Base-by-base conservation (phyloP, 2,797 vertebrate species). In the Gallinago stenura region DNA sequence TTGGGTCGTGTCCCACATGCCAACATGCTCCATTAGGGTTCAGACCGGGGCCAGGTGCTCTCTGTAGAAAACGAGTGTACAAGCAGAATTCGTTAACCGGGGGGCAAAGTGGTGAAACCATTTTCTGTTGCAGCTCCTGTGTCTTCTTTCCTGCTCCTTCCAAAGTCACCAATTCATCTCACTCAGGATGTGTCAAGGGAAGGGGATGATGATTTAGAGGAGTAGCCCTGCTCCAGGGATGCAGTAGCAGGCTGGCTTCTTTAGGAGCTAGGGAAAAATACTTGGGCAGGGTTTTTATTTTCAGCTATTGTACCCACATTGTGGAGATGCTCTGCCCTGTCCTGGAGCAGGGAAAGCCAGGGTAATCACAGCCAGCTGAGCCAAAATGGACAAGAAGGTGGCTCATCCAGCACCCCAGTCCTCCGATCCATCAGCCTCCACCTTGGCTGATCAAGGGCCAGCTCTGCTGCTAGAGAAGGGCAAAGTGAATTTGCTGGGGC, bases 1-100 rank as follows among this genome's bases (percentile, higher is more conserved):
- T 9, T 2, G 6, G 31, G 58, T 45, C 21, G 0, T 2, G 4
- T 17, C 41, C 50, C 80, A 16, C 2, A 5, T 56, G 48, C 66
- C 68, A 45, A 10, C 41, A 4, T 2, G 7, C 30, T 71, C 66
- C 25, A 10, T 60, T 53, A 66, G 68, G 56, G 43, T 37, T 12
- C 56, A 20, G 72, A 11, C 3, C 3, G 0, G 15, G 66, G n/a
- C 57, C 1, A 0, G 1, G 0, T 0, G 4, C 53, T 50, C 58
- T 10, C 39, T 15, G 43, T 4, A 61, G 28, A 12, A 58, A 17
- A 5, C 20, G 1, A 5, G 20, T 6, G 60, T 33, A 5, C 16
- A 5, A 31, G 22, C 48, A 68, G 65, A 41, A 1, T 48, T 4
- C 11, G 17, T 53, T 53, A 78, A n/a, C 28, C 58, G 10, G 54